Conservation (phyloP, 2,797 vertebrate genomes). For the Pseudochirops corinnae region DNA sequence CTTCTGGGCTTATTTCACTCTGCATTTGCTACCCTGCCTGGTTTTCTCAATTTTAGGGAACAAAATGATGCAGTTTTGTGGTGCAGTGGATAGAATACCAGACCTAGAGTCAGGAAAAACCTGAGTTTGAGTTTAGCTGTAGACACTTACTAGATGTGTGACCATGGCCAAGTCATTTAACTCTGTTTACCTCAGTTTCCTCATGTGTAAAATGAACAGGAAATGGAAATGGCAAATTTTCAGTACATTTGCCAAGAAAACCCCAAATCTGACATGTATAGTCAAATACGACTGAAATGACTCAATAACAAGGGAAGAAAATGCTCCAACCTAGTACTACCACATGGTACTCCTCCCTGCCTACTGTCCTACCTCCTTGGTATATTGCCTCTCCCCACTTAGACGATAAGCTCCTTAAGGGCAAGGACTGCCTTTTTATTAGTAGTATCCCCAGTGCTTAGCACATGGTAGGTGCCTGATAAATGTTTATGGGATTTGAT, state of each 20-base stretch:
- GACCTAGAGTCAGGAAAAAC: too few relatives aligned
- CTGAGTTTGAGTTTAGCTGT: neutral
- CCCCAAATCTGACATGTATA: neutral
- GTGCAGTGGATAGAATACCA: neutral
- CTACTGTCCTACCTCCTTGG: neutral
- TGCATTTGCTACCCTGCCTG: neutral
- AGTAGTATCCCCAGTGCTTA: neutral
- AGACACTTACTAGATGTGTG: neutral
- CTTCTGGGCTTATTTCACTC: neutral
- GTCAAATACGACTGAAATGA: neutral
- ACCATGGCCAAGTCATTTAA: neutral
- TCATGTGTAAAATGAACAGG: neutral
- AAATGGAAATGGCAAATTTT: neutral
- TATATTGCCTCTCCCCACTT: neutral
- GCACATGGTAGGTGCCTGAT: neutral
- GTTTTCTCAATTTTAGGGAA: neutral
- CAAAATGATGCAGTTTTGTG: neutral
- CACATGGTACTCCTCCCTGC: neutral
- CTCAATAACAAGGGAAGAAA: neutral
- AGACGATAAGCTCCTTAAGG: neutral
- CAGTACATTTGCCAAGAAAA: neutral
- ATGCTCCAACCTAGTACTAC: neutral
- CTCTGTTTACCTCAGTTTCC: neutral
- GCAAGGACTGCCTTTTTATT: neutral
- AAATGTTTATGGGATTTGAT: neutral